phyloP scores from a whole-genome alignment of 2,888 invertebrate genomes.

The Oscheius myriophilus region DNA sequence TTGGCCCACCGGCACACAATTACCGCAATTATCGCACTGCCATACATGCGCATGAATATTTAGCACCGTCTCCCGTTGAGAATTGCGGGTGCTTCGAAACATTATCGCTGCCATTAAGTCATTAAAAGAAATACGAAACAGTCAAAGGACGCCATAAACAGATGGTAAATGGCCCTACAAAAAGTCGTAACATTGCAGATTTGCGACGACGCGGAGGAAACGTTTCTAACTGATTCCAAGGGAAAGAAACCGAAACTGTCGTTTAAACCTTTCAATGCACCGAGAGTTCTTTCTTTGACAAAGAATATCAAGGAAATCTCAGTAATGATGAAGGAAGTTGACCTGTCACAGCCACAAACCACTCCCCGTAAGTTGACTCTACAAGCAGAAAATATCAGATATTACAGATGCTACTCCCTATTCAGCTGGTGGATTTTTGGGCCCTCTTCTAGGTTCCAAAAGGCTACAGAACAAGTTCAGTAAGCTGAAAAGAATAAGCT shows the following conservation, averaged over 20 bases:
- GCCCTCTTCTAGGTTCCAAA: constrained; percentile 37
- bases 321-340: constrained; percentile 49
- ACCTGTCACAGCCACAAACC: background rate
- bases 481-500: constrained; percentile 41
- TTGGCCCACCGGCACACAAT: constrained; percentile 14
- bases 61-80: background rate
- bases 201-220: constrained; percentile 45
- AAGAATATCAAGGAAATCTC: constrained; percentile 39
- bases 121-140: too few relatives aligned
- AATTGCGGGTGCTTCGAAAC: too few relatives aligned
- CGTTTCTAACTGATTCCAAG: constrained; percentile 41
- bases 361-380: background rate
- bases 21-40: constrained; percentile 11
- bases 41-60: constrained; percentile 12
- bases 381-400: too few relatives aligned
- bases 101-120: too few relatives aligned
- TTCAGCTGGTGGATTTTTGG: constrained; percentile 54
- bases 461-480: constrained; percentile 33
- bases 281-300: constrained; percentile 36
- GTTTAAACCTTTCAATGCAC: constrained; percentile 34
- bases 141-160: too few relatives aligned
- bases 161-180: too few relatives aligned
- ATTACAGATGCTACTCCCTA: constrained; percentile 50
- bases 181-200: constrained; percentile 32
- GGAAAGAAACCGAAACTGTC: constrained; percentile 29